A percentile compares a stretch with the other conserved stretches of the same genome.
Conservation (phyloP, 2,113 vertebrate species). For the Gnathonemus longibarbis region DNA sequence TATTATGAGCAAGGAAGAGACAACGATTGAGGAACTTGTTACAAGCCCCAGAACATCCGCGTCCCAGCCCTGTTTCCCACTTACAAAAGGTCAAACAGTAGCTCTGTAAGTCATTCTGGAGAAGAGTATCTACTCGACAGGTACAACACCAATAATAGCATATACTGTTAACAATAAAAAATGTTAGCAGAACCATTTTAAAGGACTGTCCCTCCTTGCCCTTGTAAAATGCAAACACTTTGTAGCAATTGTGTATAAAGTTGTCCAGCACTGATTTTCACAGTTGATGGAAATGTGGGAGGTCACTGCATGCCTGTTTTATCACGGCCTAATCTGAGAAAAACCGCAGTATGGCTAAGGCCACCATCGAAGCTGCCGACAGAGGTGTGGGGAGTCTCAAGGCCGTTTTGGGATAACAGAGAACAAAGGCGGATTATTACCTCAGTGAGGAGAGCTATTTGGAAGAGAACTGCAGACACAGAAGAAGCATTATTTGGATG, state of each 20-base stretch:
- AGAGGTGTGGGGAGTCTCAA: not conserved
- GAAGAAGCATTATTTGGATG: not conserved
- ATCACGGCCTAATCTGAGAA: not conserved
- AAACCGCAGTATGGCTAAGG: not conserved
- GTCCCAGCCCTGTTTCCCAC: not conserved
- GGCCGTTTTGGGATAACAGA: not conserved
- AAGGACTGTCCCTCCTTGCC: not conserved
- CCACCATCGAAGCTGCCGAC: not conserved
- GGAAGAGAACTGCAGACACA: not conserved
- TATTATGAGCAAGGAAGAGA: not conserved
- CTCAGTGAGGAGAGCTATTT: not conserved
- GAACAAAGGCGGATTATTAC: not conserved
- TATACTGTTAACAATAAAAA: not conserved
- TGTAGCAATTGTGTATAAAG: not conserved
- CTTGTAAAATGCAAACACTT: not conserved
- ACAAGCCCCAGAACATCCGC: not conserved
- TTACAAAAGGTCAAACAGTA: not conserved
- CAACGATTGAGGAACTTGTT: not conserved
- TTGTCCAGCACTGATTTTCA: not conserved
- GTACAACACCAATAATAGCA: not conserved
- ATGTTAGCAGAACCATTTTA: not conserved
- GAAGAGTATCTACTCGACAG: not conserved
- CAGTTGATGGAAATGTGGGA: not conserved
- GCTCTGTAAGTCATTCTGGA: not conserved
- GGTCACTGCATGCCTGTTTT: not conserved